phyloP scores from a whole-genome alignment of 2,888 invertebrate species.

The Eremobia ochroleuca region DNA sequence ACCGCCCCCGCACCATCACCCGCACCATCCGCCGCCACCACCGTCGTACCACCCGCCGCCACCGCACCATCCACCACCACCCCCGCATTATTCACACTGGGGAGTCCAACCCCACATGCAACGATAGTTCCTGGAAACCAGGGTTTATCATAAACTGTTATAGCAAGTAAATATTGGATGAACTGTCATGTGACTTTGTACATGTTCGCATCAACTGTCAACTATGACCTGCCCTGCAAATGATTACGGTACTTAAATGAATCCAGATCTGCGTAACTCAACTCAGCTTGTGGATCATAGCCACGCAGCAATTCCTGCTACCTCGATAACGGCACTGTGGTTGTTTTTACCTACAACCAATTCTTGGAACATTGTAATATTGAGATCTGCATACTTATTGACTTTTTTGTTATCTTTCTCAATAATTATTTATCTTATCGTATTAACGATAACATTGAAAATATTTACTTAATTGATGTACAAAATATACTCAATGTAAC shows the following conservation, averaged over 20 bases:
- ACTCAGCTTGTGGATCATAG: neutral
- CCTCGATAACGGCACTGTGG: conserved; percentile 17
- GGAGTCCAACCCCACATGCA: conserved; percentile 27
- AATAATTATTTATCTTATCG: conserved; percentile 50
- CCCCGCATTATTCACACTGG: conserved; percentile 49
- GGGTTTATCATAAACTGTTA: neutral
- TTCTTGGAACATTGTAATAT: conserved; percentile 29
- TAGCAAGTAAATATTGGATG: conserved; percentile 1
- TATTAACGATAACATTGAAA: conserved; percentile 24
- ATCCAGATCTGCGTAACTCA: neutral
- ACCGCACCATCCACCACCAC: conserved; percentile 51
- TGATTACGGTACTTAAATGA: neutral
- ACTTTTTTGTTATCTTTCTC: conserved; percentile 29
- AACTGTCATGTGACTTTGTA: neutral
- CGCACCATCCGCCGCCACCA: conserved; percentile 50
- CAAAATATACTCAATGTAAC: conserved; percentile 7
- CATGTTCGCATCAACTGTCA: neutral
- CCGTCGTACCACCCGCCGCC: conserved; percentile 38
- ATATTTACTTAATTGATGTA: conserved; percentile 19
- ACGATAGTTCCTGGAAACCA: conserved; percentile 34
- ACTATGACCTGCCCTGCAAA: neutral
- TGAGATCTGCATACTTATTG: conserved; percentile 55
- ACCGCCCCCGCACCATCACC: conserved; percentile 55
- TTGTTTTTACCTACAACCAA: conserved; percentile 11
- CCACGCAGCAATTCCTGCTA: neutral